Conservation (phyloP, 1,140 invertebrate species). For the Heliconius nattereri region DNA sequence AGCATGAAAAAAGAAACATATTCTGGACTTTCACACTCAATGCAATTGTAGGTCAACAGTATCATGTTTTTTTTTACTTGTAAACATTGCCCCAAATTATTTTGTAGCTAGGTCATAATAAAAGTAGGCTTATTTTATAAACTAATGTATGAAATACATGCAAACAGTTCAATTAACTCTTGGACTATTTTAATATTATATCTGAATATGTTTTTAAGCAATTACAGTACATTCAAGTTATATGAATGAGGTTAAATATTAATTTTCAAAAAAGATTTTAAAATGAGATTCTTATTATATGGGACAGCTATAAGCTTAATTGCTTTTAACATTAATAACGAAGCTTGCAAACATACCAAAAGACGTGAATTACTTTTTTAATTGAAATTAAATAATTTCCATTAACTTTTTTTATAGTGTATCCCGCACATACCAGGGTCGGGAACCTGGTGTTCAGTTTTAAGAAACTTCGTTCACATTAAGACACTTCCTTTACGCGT, state of each 20-base stretch:
- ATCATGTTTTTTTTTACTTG: neutral
- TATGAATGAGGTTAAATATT: neutral
- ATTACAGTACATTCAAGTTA: neutral
- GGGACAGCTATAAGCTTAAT: neutral
- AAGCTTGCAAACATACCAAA: neutral
- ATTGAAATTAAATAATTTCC: neutral
- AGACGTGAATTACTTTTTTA: neutral
- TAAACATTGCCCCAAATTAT: neutral
- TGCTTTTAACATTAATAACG: neutral
- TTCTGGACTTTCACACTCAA: neutral
- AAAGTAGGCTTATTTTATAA: neutral
- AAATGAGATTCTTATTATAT: neutral
- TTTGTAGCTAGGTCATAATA: conserved; percentile 3
- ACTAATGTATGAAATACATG: conserved; percentile 22
- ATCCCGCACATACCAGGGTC: neutral
- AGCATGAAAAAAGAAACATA: too few species aligned
- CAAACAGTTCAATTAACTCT: conserved; percentile 17
- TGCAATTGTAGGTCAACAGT: neutral
- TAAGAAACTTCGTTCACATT: neutral
- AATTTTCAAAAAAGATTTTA: neutral
- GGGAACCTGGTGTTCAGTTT: neutral
- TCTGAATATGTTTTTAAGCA: neutral
- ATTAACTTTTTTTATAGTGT: neutral
- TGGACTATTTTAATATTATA: conserved; percentile 8
- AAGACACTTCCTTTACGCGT: neutral